Base-by-base conservation (phyloP, 1,140 invertebrate species). In the Tachypleus tridentatus region DNA sequence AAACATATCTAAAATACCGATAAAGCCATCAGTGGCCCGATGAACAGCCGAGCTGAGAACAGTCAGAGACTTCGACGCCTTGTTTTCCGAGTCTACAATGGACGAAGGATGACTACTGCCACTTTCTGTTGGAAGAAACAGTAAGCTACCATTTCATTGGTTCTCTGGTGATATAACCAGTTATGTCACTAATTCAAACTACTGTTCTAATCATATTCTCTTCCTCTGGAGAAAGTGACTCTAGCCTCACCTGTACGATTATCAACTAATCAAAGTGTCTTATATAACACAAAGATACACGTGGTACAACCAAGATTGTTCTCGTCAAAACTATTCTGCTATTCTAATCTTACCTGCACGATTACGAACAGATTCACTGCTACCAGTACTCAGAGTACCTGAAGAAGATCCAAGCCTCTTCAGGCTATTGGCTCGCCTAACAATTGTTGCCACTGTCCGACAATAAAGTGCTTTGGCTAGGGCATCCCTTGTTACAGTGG, bases 1-100 rank as follows among this genome's bases (percentile, higher is more conserved):
- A 76, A 93, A 95, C 91, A 95, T 93, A 73, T 94, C 91, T 59
- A 95, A 79, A 71, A 94, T 93, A 8, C 91, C 91, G 68, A 95
- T 93, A 75, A 93, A 93, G 4, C 91, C 91, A 74, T 93, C 90
- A 0, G 90, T 93, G 48, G 90, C 89, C 78, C 92, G 90, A 63
- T 89, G 80, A 47, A 93, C 90, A 1, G 88, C 89, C 75, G 92
- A 91, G 76, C 93, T 93, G 9, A 93, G 77, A 0, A 87, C 89
- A 1, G 88, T 86, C 89, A 93, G 92, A 0, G 80, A 81, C 66
- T 81, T 81, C 57, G 76, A 79, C 51, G 88, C 91, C 74, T 90
- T 88, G 51, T 88, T 90, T 53, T 89, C 89, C 3, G 87, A 86
- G 51, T 84, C 86, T 8, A 87, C 87, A 61, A 91, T 83, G 0